These are phyloP conservation scores for Dinothrombium tinctorium DNA, from an alignment of 1,140 invertebrate species.

Conservation along the genomic window DNA sequence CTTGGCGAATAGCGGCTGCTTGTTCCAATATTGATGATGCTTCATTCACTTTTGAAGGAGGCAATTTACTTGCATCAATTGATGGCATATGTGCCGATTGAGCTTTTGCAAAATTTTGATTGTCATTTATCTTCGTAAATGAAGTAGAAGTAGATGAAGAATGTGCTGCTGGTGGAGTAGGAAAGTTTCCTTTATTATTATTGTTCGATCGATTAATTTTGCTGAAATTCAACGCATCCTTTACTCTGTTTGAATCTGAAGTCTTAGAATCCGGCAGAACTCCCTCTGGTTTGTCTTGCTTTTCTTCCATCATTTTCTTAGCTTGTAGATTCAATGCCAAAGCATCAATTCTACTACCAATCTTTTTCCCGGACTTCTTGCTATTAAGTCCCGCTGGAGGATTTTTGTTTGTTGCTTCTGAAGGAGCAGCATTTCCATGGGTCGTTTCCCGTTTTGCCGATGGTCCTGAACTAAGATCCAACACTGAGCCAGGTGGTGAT, in stretches of 20 bases:
- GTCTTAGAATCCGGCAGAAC: too few relatives aligned
- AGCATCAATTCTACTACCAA: conserved; percentile 17
- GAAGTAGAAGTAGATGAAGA: conserved; percentile 1
- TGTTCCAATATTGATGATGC: background rate
- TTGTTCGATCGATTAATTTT: too few relatives aligned
- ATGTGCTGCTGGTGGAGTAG: conserved; percentile 3
- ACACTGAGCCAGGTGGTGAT: conserved; percentile 12
- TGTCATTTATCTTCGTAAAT: background rate
- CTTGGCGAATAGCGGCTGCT: conserved; percentile 11
- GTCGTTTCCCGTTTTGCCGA: background rate
- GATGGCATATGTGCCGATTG: background rate
- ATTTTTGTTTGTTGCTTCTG: background rate
- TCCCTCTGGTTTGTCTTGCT: conserved; percentile 3
- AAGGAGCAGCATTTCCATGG: background rate
- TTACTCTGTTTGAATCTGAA: too few relatives aligned
- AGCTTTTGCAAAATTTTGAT: background rate
- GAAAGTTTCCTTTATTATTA: too few relatives aligned
- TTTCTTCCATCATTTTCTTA: conserved; percentile 14
- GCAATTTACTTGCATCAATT: background rate
- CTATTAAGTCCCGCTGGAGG: background rate
- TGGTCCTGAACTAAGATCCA: conserved; percentile 14
- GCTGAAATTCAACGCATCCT: too few relatives aligned
- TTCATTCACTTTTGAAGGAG: background rate
- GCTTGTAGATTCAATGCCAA: conserved; percentile 17
- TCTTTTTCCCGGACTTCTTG: conserved; percentile 2